Conservation (phyloP, 1,140 invertebrate genomes). For the Lasioglossum baleicum region DNA sequence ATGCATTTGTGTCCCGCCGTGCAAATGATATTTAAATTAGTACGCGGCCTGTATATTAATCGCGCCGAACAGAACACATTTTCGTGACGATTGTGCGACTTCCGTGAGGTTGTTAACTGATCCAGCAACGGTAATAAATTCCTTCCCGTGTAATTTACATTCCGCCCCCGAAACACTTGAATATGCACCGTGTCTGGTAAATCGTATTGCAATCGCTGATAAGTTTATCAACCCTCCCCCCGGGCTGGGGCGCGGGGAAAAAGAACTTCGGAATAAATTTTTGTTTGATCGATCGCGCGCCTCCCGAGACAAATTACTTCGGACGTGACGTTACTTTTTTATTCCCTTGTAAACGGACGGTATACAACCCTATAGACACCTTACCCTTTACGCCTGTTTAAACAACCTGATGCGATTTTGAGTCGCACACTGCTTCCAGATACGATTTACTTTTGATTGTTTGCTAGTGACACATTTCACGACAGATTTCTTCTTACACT, state of each 20-base stretch:
- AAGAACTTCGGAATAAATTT: background rate
- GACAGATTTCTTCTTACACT: no score
- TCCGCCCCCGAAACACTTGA: background rate
- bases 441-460: no score
- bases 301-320: no score
- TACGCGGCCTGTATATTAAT: constrained; percentile 59
- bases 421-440: background rate
- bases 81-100: constrained; percentile 37
- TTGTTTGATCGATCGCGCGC: background rate
- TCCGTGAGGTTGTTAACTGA: constrained; percentile 36
- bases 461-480: no score
- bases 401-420: no score
- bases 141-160: constrained; percentile 15
- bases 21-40: constrained; percentile 65
- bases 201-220: constrained; percentile 3
- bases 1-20: constrained; percentile 42
- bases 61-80: constrained; percentile 33
- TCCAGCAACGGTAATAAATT: constrained; percentile 38
- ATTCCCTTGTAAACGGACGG: background rate
- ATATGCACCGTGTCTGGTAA: background rate
- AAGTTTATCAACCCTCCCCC: background rate
- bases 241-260: background rate
- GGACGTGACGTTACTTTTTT: background rate
- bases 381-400: no score
- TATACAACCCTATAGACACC: no score